A percentile compares a stretch with the other conserved stretches of the same genome.
Conservation (phyloP, 2,113 vertebrate species). For the Lucifuga dentata region DNA sequence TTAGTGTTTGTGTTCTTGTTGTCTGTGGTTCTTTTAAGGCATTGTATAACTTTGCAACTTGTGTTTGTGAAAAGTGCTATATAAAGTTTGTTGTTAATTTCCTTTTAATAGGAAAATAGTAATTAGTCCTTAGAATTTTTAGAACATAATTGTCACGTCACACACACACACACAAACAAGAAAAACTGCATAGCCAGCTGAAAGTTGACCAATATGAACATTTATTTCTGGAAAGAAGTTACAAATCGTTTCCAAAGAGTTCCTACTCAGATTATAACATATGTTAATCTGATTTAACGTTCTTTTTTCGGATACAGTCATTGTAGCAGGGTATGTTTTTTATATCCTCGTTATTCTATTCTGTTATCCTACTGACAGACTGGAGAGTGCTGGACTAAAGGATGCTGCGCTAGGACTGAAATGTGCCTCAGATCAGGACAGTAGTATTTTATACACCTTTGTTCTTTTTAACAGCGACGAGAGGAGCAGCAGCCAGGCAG, state of each 20-base stretch:
- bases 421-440: conserved; percentile 54
- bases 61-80: too few relatives aligned
- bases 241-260: conserved; percentile 85
- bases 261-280: conserved; percentile 80
- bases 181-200: conserved; percentile 16
- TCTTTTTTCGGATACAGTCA: conserved; percentile 70
- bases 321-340: conserved; percentile 70
- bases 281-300: conserved; percentile 67
- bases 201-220: conserved; percentile 84
- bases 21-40: too few relatives aligned
- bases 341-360: conserved; percentile 68
- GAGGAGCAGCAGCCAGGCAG: conserved; percentile 39
- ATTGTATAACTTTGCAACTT: too few relatives aligned
- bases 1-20: too few relatives aligned
- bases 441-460: conserved; percentile 57
- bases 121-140: too few relatives aligned
- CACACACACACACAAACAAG: not conserved
- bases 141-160: not conserved
- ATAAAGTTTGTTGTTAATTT: too few relatives aligned
- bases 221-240: conserved; percentile 87
- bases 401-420: conserved; percentile 61
- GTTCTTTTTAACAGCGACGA: conserved; percentile 60
- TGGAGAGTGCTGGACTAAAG: conserved; percentile 64
- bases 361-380: conserved; percentile 69
- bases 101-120: too few relatives aligned